Percentiles rank a stretch among this genome's conserved stretches.
phyloP scores from a whole-genome alignment of 1,140 invertebrate genomes.

The Drosophila tropicalis region DNA sequence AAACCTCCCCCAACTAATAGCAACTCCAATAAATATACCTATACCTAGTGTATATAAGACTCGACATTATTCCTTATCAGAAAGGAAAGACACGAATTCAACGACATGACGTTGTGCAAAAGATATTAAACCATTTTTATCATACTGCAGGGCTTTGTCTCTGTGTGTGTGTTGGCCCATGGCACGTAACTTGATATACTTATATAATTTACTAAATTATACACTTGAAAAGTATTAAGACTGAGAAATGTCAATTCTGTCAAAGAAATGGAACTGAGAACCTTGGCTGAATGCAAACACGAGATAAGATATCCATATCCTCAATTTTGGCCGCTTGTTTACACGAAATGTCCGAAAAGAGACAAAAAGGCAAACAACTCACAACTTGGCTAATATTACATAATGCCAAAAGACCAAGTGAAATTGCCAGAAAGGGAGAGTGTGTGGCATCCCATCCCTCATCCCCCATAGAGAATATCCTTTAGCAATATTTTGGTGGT shows the following conservation, averaged over 20 bases:
- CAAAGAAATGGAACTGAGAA: constrained; percentile 52
- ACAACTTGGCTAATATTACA: constrained; percentile 70
- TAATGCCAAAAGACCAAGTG: constrained; percentile 36
- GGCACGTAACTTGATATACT: constrained; percentile 76
- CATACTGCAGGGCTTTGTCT: constrained; percentile 19
- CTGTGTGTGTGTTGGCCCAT: constrained; percentile 19
- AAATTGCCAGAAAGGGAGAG: constrained; percentile 8
- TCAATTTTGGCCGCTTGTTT: constrained; percentile 70
- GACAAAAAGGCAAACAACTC: constrained; percentile 58
- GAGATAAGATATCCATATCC: constrained; percentile 82
- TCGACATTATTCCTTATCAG: constrained; percentile 7
- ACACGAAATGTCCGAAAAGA: constrained; percentile 58
- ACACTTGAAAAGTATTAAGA: constrained; percentile 79
- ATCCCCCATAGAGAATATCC: constrained; percentile 48
- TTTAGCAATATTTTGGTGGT: constrained; percentile 44
- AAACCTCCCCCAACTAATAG: neutral
- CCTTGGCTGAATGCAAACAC: constrained; percentile 79
- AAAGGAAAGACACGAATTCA: too few relatives aligned
- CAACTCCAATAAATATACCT: neutral
- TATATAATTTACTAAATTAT: constrained; percentile 81
- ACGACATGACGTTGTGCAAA: constrained; percentile 50
- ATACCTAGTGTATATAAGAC: neutral
- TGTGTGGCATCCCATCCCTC: constrained; percentile 52
- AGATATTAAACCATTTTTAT: constrained; percentile 71
- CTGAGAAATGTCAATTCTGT: constrained; percentile 13